Evolutionary conservation across 2,113 vertebrate genomes (phyloP).

Genomic region (Pelobates fuscus): DNA sequence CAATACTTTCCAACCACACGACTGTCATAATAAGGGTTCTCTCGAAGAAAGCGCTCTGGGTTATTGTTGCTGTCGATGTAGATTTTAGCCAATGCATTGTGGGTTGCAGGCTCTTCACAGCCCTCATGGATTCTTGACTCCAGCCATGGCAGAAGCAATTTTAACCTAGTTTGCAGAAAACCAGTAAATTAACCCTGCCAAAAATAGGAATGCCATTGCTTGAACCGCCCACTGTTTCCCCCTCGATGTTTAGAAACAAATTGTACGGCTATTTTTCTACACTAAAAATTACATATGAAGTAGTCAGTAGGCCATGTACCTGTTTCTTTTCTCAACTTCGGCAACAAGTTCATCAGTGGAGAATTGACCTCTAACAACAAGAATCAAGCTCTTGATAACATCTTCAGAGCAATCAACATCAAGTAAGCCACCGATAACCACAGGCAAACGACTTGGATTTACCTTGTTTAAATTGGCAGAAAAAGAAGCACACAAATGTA

Average conservation of each 20-base stretch:
- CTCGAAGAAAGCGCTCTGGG: constrained; percentile 92
- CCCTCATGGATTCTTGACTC: constrained; percentile 96
- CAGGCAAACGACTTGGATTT: constrained; percentile 94
- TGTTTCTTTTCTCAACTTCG: constrained; percentile 97
- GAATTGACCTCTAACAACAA: constrained; percentile 95
- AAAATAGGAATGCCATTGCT: no score
- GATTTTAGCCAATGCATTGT: constrained; percentile 96
- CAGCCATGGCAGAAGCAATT: constrained; percentile 93
- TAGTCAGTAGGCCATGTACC: no score
- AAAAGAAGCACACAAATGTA: no score
- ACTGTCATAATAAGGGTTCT: constrained; percentile 95
- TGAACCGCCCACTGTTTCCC: no score
- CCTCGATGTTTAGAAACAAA: no score
- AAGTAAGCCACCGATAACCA: constrained; percentile 91
- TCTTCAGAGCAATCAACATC: constrained; percentile 98
- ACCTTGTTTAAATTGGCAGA: constrained; percentile 77
- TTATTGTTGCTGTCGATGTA: constrained; percentile 99
- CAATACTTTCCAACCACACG: constrained; percentile 97
- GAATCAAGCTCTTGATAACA: constrained; percentile 95
- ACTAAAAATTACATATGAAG: no score
- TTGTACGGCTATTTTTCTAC: no score
- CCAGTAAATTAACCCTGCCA: background rate
- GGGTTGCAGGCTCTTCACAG: constrained; percentile 95
- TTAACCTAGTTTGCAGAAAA: constrained; percentile 73
- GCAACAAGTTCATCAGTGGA: constrained; percentile 97